Evolutionary conservation across 2,888 invertebrate species (phyloP), one percentile per base, ranked within the genome.

Genomic region (Napeogenes inachia): DNA sequence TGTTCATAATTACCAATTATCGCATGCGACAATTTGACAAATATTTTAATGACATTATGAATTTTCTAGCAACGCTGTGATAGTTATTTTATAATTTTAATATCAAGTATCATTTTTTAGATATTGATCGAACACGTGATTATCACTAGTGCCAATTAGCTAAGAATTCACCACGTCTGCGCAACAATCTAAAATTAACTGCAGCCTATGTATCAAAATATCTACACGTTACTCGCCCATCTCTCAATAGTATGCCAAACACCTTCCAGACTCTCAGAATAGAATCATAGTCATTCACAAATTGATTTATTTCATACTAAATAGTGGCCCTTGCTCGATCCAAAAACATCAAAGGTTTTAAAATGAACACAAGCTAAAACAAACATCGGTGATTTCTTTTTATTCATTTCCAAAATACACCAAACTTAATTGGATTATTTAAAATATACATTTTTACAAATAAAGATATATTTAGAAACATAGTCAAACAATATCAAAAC

Each of bases 151-250:
- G 88, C 89, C 89, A 89, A 90, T 90, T 89, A 90, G 88, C 84
- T 78, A 87, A 84, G 89, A 89, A 87, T 89, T 86, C 88, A 81
- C 87, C 89, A 84, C 88, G 90, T 87, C 89, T 87, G 89, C 89
- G 89, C 87, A 84, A 85, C 88, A 84, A 89, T 89, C 90, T 89
- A 90, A 90, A 89, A 87, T 90, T 90, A 90, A 87, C 89, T 87
- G 87, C 87, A 89, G 87, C 86, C 88, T 83, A 89, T 89, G 90
- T 89, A 90, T 90, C 90, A 90, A 89, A 90, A 90, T 90, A 89
- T 85, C 85, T 84, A 84, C 87, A 84, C 85, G 87, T 87, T 86
- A 87, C 87, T 85, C 86, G 87, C 84, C 81, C 88, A 89, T 89
- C 88, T 89, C 86, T 89, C 89, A 89, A 88, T 90, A 89, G 82